phyloP scores from a whole-genome alignment of 2,888 invertebrate genomes.

The Calameuta pallipes region DNA sequence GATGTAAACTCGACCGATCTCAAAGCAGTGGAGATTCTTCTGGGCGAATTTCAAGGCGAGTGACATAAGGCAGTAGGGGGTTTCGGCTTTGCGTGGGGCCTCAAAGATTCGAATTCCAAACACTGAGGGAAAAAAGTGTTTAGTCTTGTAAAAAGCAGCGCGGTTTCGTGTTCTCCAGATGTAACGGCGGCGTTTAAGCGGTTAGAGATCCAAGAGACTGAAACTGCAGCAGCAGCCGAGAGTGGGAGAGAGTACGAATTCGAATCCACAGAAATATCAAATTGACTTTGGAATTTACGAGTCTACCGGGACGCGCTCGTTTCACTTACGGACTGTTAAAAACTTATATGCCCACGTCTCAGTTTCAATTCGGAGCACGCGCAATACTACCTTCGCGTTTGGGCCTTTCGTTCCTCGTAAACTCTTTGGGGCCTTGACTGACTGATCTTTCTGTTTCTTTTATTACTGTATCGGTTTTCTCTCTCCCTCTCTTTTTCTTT shows the following conservation, averaged over 20 bases:
- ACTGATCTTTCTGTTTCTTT: too few species aligned
- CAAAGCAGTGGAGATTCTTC: too few species aligned
- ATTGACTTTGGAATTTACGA: constrained; percentile 43
- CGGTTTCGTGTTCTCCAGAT: neutral
- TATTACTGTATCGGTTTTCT: too few species aligned
- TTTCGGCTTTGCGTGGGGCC: constrained; percentile 18
- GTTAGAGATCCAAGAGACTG: neutral
- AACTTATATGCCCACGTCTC: too few species aligned
- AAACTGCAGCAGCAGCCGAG: too few species aligned
- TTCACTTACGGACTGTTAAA: too few species aligned
- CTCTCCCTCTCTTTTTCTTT: too few species aligned
- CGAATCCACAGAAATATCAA: constrained; percentile 41
- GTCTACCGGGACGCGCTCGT: too few species aligned
- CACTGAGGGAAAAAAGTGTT: constrained; percentile 41
- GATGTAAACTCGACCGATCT: too few species aligned
- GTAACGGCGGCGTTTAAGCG: constrained; percentile 1
- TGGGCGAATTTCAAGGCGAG: too few species aligned
- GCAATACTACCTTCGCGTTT: neutral
- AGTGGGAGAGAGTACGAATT: constrained; percentile 25
- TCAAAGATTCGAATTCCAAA: constrained; percentile 33
- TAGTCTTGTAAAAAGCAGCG: constrained; percentile 25
- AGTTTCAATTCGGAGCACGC: neutral
- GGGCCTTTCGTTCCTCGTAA: too few species aligned
- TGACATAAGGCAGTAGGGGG: neutral
- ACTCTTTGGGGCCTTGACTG: too few species aligned